Base-by-base conservation (phyloP, 2,888 invertebrate genomes). In the Drosophila diplacantha region DNA sequence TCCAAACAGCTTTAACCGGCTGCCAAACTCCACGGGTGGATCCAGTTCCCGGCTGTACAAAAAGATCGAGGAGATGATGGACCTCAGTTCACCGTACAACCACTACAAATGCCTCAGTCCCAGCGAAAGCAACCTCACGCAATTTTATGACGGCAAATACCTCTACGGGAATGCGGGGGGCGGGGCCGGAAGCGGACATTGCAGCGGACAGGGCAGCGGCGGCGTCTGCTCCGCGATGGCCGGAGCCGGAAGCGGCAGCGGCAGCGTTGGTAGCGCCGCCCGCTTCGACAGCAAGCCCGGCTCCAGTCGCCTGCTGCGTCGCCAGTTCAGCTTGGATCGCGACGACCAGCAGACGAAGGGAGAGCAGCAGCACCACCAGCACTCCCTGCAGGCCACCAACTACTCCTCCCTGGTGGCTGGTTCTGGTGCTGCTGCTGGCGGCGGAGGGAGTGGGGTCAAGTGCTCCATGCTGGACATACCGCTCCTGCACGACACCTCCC, bases 41-140 rank as follows among this genome's bases (percentile, higher is more conserved):
- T 88, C 88, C 5, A 88, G 88, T 1, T 87, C 87, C 0, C 78
- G 88, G 1, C 69, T 89, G 0, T 89, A 88, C 55, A 89, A 89
- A 72, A 87, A 87, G 70, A 86, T 89, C 49, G 89, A 89, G 71
- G 88, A 89, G 69, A 88, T 89, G 85, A 88, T 89, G 75, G 94
- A 93, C 80, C 89, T 93, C 46, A 93, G 93, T 85, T 92, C 92
- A 0, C 93, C 93, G 3, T 94, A 94, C 86, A 92, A 93, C 83
- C 93, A 93, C 73, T 94, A 94, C 87, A 91, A 93, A 85, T 93
- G 92, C 84, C 89, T 92, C 22, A 92, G 92, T 78, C 92, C 92
- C 8, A 92, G 92, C 69, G 91, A 91, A 75, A 89, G 90, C 71
- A 89, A 89, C 64, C 73, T 89, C 5, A 85, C 88, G 9, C 87